Percentiles rank a stretch among this genome's conserved stretches.
These are phyloP conservation scores for Stercorarius parasiticus DNA, from an alignment of 2,113 vertebrate species.

Conservation along the genomic window DNA sequence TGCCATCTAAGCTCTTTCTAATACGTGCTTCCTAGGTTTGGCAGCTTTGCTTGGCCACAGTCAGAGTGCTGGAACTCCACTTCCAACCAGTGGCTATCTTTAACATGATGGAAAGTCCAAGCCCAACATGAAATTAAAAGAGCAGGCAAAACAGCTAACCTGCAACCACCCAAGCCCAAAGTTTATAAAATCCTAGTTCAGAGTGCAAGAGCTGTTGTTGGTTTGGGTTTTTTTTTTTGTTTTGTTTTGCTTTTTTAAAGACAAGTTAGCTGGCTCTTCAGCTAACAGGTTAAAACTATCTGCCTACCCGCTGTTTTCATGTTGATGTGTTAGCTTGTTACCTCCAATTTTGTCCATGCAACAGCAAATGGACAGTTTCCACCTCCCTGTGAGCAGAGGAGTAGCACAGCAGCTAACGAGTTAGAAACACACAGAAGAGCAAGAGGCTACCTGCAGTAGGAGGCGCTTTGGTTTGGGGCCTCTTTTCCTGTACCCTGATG, in stretches of 20 bases:
- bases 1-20: background rate
- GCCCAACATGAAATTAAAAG: background rate
- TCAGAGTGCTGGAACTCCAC: background rate
- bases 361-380: background rate
- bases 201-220: background rate
- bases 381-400: background rate
- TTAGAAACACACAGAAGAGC: slow-evolving; percentile 5
- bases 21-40: background rate
- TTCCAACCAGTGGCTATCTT: background rate
- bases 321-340: background rate
- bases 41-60: background rate
- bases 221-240: background rate
- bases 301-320: background rate
- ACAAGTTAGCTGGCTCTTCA: background rate
- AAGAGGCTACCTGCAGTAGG: slow-evolving; percentile 87
- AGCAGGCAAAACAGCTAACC: background rate
- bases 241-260: background rate
- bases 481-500: slow-evolving; percentile 93
- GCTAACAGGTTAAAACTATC: background rate
- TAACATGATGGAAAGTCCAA: background rate
- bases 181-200: background rate
- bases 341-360: background rate
- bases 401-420: background rate
- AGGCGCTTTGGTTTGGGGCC: slow-evolving; percentile 94
- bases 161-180: background rate